A percentile compares a stretch with the other conserved stretches of the same genome.
These are phyloP conservation scores for Eilema caniola DNA, from an alignment of 2,888 invertebrate genomes.

Conservation along the genomic window DNA sequence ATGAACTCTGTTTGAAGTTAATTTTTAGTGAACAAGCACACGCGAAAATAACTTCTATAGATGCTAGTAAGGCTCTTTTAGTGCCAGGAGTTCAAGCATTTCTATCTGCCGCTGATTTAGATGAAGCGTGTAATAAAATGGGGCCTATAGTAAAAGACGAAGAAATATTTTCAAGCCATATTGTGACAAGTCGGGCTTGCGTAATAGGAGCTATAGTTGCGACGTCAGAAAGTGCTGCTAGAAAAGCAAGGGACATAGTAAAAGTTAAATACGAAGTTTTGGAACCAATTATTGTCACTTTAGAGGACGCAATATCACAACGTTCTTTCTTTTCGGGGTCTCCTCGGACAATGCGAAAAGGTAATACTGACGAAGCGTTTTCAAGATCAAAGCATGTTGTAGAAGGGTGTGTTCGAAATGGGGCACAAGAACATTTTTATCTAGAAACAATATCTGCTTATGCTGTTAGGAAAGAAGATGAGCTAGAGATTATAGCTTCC, in stretches of 20 bases:
- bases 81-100: constrained; percentile 93
- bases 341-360: constrained; percentile 86
- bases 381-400: constrained; percentile 88
- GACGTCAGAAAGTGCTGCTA: constrained; percentile 91
- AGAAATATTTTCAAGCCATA: constrained; percentile 91
- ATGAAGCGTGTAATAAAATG: constrained; percentile 87
- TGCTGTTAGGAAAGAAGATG: constrained; percentile 91
- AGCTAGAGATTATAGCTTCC: constrained; percentile 93
- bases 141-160: constrained; percentile 94
- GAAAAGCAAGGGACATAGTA: constrained; percentile 92
- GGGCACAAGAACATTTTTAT: constrained; percentile 97
- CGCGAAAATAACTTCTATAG: constrained; percentile 92
- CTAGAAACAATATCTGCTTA: constrained; percentile 91
- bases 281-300: constrained; percentile 92
- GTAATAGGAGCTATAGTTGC: constrained; percentile 93
- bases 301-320: constrained; percentile 94
- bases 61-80: constrained; percentile 90
- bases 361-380: constrained; percentile 90
- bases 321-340: constrained; percentile 89
- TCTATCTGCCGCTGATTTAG: constrained; percentile 91
- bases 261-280: constrained; percentile 92
- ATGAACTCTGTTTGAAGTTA: constrained; percentile 92
- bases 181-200: constrained; percentile 93
- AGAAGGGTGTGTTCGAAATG: constrained; percentile 90
- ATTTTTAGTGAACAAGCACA: constrained; percentile 93